Percentiles rank a stretch among this genome's conserved stretches.
phyloP scores from a whole-genome alignment of 2,888 invertebrate species.

The Eristalinus sepulchralis region DNA sequence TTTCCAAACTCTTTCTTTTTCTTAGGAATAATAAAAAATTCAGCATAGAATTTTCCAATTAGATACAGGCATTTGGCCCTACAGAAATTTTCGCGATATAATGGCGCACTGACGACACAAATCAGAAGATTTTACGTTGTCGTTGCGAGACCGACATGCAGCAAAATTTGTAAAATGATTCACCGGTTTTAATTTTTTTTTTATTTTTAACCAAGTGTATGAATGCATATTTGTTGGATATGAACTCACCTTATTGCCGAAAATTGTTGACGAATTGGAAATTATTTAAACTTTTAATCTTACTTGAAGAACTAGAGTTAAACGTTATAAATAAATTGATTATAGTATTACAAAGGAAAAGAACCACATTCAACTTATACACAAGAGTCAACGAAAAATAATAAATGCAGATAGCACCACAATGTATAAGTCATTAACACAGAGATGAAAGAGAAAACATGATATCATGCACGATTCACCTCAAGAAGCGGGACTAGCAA shows the following conservation, averaged over 20 bases:
- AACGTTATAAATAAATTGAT: slow-evolving; percentile 65
- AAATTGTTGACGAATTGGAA: slow-evolving; percentile 13
- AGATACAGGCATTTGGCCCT: slow-evolving; percentile 19
- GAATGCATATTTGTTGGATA: not conserved
- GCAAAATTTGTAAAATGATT: slow-evolving; percentile 49
- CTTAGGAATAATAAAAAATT: not conserved
- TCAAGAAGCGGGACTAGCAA: not conserved
- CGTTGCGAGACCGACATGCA: slow-evolving; percentile 43
- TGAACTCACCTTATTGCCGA: slow-evolving; percentile 38
- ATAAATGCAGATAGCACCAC: slow-evolving; percentile 65
- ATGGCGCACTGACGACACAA: slow-evolving; percentile 43
- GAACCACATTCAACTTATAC: slow-evolving; percentile 68
- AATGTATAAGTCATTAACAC: slow-evolving; percentile 34
- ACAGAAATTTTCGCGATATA: slow-evolving; percentile 27
- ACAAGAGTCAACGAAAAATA: slow-evolving; percentile 70
- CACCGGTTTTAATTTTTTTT: slow-evolving; percentile 55
- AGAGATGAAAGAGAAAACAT: slow-evolving; percentile 51
- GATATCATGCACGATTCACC: not conserved
- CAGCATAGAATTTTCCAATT: slow-evolving; percentile 20
- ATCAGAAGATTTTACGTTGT: slow-evolving; percentile 6
- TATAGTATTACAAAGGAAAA: slow-evolving; percentile 58
- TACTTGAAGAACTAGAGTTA: slow-evolving; percentile 33
- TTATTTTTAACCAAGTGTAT: not conserved
- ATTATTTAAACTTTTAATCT: slow-evolving; percentile 32
- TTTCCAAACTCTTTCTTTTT: not conserved